Conservation (phyloP, 92 coral and sea anemone species). For the Paramuricea clavata region DNA sequence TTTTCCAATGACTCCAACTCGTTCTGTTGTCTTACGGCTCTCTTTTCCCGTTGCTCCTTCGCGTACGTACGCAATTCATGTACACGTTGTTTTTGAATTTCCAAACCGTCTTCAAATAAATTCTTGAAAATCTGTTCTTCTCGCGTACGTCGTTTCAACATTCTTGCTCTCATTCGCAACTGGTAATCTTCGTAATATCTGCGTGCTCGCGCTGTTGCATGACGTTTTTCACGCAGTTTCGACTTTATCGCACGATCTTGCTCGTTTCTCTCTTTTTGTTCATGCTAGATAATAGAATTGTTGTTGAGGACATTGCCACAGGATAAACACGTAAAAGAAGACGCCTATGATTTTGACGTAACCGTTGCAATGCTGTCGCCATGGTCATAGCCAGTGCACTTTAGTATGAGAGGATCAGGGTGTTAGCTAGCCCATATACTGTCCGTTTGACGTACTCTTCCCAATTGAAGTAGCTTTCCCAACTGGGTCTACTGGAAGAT, state of each 20-base stretch:
- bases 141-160: slow-evolving; percentile 94
- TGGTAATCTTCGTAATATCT: slow-evolving; percentile 97
- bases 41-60: slow-evolving; percentile 84
- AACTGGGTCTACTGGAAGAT: too few relatives aligned
- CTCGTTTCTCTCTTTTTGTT: slow-evolving; percentile 85
- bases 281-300: slow-evolving; percentile 72
- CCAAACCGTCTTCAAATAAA: slow-evolving; percentile 94
- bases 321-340: too few relatives aligned
- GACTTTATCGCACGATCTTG: slow-evolving; percentile 82
- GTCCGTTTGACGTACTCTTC: too few relatives aligned
- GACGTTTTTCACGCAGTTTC: slow-evolving; percentile 90
- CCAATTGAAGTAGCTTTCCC: too few relatives aligned
- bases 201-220: slow-evolving; percentile 97
- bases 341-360: too few relatives aligned
- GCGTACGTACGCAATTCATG: slow-evolving; percentile 91
- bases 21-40: slow-evolving; percentile 85
- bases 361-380: too few relatives aligned
- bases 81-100: slow-evolving; percentile 91
- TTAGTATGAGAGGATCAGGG: too few relatives aligned
- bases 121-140: slow-evolving; percentile 97
- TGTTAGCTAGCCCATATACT: too few relatives aligned
- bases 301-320: not conserved
- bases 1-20: slow-evolving; percentile 93
- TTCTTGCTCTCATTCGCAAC: slow-evolving; percentile 96
- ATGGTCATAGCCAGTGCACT: too few relatives aligned